Base-by-base conservation (phyloP, 2,113 vertebrate species). In the Nothoprocta pentlandii region DNA sequence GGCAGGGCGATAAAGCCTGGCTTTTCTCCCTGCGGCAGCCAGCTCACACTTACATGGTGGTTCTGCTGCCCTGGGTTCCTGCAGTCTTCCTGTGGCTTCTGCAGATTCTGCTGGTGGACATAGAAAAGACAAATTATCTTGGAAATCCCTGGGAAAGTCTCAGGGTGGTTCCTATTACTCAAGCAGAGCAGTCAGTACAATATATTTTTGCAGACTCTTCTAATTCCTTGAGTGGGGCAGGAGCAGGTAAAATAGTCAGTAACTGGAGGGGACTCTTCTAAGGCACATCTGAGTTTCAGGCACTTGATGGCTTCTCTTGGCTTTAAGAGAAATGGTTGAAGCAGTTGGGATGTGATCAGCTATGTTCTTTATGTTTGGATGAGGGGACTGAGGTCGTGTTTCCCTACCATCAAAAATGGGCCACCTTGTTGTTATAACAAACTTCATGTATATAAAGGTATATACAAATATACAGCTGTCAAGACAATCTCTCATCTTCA, bases 401-500 rank as follows among this genome's bases (percentile, higher is more conserved):
- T 74, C 39, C 58, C 61, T 85, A 17, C 56, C 16, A 5, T 69
- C 67, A 90, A 75, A 71, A 86, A 23, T 78, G 62, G 61, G 34
- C 62, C 0, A 0, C 28, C 0, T 82, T 85, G 36, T 71, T 92
- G 23, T 58, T 85, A 34, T 7, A n/a, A 53, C 51, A 88, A 53
- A 53, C 80, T 91, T 95, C 86, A 56, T 89, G 47, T 86, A 61
- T 21, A 53, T 73, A 20, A 67, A 70, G 93, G 30, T 32, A 69
- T 47, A 79, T 82, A 32, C 28, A 58, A 58, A 67, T 90, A 64
- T 92, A 41, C 80, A 78, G 80, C 87, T 69, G 30, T 61, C 74
- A 61, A 88, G 77, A 25, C 64, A 81, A 71, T 81, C 83, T 90
- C 75, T 92, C 92, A 87, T 91, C 90, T 95, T 93, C 62, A 91